These are phyloP conservation scores for Eublepharis macularius DNA, from an alignment of 2,113 vertebrate genomes.

Conservation along the genomic window DNA sequence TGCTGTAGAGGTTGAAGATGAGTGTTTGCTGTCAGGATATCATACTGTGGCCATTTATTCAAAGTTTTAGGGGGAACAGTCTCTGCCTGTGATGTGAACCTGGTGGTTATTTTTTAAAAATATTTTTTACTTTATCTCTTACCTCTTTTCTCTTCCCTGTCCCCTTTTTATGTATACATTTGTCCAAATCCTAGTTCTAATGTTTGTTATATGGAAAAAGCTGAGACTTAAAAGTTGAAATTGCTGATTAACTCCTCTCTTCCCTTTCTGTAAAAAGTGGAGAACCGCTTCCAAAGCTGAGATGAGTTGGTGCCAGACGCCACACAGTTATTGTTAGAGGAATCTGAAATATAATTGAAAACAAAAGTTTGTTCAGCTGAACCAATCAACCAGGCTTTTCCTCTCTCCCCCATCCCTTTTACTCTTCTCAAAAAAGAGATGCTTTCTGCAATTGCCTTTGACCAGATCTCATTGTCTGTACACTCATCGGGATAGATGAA, in stretches of 20 bases:
- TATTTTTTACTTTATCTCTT: too few relatives aligned
- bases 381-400: constrained; percentile 54
- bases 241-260: constrained; percentile 42
- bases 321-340: constrained; percentile 75
- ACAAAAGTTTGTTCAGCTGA: constrained; percentile 69
- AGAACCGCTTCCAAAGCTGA: constrained; percentile 79
- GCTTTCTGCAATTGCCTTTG: constrained; percentile 66
- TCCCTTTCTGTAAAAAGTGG: constrained; percentile 45
- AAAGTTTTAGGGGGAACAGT: neutral
- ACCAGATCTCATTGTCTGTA: constrained; percentile 80
- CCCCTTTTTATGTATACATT: neutral
- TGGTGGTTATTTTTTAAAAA: neutral
- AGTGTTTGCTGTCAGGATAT: neutral
- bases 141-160: neutral
- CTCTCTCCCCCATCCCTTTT: neutral
- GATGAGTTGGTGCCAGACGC: constrained; percentile 78
- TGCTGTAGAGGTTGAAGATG: neutral
- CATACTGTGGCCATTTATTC: neutral
- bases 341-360: constrained; percentile 83
- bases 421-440: constrained; percentile 52
- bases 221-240: constrained; percentile 38
- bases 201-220: constrained; percentile 11
- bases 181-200: neutral
- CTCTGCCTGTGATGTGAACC: neutral
- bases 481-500: constrained; percentile 82